Percentiles rank a stretch among this genome's conserved stretches.
phyloP scores from a whole-genome alignment of 2,888 invertebrate species.

The Tanaodytes sp. region DNA sequence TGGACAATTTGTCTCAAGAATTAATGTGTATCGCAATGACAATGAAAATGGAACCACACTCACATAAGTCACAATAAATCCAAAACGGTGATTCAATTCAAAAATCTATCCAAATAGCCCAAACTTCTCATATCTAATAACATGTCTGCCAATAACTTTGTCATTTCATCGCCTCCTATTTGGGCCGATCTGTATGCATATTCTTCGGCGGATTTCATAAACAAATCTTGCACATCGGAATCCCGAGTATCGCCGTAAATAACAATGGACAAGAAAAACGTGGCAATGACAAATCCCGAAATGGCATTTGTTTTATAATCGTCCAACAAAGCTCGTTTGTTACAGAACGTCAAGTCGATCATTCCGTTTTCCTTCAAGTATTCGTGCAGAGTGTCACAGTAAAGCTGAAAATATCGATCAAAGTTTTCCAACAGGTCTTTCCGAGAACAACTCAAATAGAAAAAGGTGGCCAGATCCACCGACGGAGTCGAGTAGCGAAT shows the following conservation, averaged over 20 bases:
- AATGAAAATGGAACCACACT: too few relatives aligned
- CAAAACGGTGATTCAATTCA: conserved; percentile 9
- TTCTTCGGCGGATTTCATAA: neutral
- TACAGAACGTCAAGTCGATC: conserved; percentile 55
- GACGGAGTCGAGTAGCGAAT: conserved; percentile 62
- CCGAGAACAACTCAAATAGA: conserved; percentile 57
- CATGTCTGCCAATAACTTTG: conserved; percentile 61
- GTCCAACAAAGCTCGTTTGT: conserved; percentile 57
- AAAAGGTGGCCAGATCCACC: conserved; percentile 64
- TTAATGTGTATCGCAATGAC: too few relatives aligned
- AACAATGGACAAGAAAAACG: conserved; percentile 56
- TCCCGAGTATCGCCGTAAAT: conserved; percentile 14
- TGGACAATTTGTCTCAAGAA: too few relatives aligned
- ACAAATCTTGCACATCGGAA: conserved; percentile 9
- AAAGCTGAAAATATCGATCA: conserved; percentile 57
- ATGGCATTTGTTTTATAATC: conserved; percentile 61
- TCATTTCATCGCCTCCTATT: conserved; percentile 60
- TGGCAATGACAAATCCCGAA: conserved; percentile 60
- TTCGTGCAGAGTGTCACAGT: conserved; percentile 59
- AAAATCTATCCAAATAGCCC: conserved; percentile 56
- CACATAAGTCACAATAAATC: too few relatives aligned
- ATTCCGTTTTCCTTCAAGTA: conserved; percentile 56
- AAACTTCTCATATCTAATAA: conserved; percentile 60
- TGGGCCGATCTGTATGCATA: fast-evolving
- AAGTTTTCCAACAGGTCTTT: conserved; percentile 47